Evolutionary conservation across 1,140 invertebrate species (phyloP), one percentile per base, ranked within the genome.

Genomic region (Whitmania pigra): DNA sequence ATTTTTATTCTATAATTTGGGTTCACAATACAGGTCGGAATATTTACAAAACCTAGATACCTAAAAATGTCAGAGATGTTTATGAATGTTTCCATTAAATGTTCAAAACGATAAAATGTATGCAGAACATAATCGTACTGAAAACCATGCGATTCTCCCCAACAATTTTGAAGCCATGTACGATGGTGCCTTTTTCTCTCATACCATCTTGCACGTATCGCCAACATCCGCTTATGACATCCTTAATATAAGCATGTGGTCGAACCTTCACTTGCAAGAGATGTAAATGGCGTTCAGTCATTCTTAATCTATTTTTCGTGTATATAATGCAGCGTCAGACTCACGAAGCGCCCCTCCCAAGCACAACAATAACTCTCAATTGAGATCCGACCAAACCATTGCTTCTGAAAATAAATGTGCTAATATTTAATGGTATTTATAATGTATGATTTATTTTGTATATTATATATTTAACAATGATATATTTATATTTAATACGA

Each of bases 151-250:
- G 29, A 63, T 63, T 63, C 20, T 63, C 57, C 9, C 40, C 40
- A 15, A 43, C 22, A 49, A 53, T 49, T 49, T 70, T 70, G 69
- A 70, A 70, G n/a, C 69, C 69, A 22, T 53, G 29, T 25, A 63
- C 57, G 22, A 70, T 70, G 6, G 69, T 70, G 25, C 69, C 69
- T 7, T 25, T 49, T 22, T 70, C 49, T 18, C 69, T 36, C 43
- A 70, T 49, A 22, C 69, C 69, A 27, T 70, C 69, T 22, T 70
- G 69, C 7, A 70, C 22, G 43, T 70, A 53, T 25, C 31, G 36
- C 69, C 69, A 70, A 31, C 69, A 70, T 70, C 69, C 69, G 49
- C 3, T 20, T 25, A 70, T 25, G 17, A 70, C 69, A 70, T 70
- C 69, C 22, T 70, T 70, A 49, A 70, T 49, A 49, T 70, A 70